Conservation (phyloP, 2,797 vertebrate species). For the Dermochelys coriacea region DNA sequence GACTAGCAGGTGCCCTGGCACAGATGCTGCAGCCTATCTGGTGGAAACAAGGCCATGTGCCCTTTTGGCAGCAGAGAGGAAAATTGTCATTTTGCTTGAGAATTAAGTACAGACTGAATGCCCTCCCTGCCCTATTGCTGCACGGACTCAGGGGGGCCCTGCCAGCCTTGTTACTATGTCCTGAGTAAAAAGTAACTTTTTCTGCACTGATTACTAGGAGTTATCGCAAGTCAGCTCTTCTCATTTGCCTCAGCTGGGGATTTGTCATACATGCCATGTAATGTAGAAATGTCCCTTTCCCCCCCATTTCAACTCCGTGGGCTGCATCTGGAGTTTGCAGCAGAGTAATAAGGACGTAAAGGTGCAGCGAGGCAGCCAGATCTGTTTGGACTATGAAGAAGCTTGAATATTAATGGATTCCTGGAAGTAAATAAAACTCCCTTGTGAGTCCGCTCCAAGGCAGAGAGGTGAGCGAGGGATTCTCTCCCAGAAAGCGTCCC, state of each 20-base stretch:
- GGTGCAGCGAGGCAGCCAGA: neutral
- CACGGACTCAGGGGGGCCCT: neutral
- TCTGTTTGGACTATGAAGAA: neutral
- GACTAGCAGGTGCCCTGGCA: neutral
- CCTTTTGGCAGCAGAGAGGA: neutral
- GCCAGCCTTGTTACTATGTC: too few relatives aligned
- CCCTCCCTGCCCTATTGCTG: neutral
- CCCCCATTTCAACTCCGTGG: neutral
- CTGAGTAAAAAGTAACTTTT: neutral
- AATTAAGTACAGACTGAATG: neutral
- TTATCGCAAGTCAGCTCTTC: neutral
- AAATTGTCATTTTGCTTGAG: neutral
- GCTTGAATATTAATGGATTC: neutral
- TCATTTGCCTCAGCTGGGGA: neutral
- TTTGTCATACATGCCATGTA: neutral
- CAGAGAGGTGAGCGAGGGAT: neutral
- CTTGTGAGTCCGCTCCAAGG: neutral
- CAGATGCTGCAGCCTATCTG: neutral
- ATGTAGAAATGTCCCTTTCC: rapidly evolving
- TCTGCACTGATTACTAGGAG: neutral
- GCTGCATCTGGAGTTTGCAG: neutral
- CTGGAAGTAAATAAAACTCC: neutral
- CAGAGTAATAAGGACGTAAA: neutral
- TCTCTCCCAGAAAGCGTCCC: neutral
- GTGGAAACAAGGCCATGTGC: neutral